Evolutionary conservation across 2,113 vertebrate genomes (phyloP).

Genomic region (Ciconia stormi): DNA sequence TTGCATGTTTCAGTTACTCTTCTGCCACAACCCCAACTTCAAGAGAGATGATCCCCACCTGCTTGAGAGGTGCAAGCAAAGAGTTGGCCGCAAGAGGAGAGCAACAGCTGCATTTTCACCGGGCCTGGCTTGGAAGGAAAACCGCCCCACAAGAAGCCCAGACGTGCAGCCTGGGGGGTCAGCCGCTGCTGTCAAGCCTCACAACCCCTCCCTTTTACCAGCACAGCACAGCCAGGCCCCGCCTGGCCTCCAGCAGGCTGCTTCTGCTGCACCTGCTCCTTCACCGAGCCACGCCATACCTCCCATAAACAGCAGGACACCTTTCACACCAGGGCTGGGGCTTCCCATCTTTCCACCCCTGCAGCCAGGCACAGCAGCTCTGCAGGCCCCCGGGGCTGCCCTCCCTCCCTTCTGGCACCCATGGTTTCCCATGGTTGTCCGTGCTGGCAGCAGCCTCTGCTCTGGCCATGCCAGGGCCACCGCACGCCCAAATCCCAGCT

Average conservation of each 20-base stretch:
- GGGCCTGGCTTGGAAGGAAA: neutral
- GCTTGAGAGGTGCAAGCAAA: neutral
- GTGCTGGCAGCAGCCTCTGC: neutral
- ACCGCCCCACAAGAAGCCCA: neutral
- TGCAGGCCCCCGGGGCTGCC: neutral
- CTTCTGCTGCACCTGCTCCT: neutral
- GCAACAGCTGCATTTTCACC: neutral
- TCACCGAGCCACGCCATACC: neutral
- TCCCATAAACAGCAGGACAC: neutral
- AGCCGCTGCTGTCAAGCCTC: neutral
- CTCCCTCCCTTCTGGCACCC: neutral
- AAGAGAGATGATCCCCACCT: neutral
- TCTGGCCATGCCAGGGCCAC: neutral
- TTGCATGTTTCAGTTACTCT: too few species aligned
- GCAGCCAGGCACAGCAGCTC: neutral
- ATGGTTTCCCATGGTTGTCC: neutral
- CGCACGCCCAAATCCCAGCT: rapidly evolving
- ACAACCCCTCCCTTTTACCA: neutral
- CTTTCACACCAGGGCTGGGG: neutral
- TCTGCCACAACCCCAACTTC: neutral
- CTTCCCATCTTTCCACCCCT: rapidly evolving
- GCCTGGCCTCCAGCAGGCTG: neutral
- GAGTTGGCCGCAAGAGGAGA: neutral
- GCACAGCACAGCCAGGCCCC: neutral
- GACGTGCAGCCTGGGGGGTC: neutral